Evolutionary conservation across 2,888 invertebrate genomes (phyloP).

Genomic region (Monopis laevigella): DNA sequence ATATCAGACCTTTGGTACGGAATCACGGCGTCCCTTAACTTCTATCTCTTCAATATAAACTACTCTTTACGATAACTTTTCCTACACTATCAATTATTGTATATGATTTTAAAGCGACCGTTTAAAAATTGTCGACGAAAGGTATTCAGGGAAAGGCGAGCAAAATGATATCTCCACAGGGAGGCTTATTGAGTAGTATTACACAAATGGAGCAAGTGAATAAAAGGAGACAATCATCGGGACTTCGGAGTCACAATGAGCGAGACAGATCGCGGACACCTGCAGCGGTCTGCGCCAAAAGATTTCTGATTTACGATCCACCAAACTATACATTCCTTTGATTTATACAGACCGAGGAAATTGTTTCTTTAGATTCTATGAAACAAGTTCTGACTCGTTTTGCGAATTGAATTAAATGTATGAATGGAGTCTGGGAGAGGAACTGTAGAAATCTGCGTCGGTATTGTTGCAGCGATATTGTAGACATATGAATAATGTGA

Average conservation of each 20-base stretch:
- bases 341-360: conserved; percentile 44
- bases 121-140: conserved; percentile 20
- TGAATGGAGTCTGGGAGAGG: conserved; percentile 8
- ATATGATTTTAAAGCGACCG: conserved; percentile 19
- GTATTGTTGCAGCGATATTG: conserved; percentile 5
- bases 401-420: conserved; percentile 18
- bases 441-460: conserved; percentile 5
- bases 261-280: conserved; percentile 35
- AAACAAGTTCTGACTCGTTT: conserved; percentile 33
- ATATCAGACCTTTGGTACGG: no score
- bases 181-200: conserved; percentile 35
- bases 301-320: conserved; percentile 41
- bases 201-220: conserved; percentile 42
- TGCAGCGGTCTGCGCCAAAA: conserved; percentile 25
- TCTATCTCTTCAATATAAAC: no score
- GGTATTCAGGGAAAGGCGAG: conserved; percentile 27
- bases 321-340: conserved; percentile 29
- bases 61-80: not conserved
- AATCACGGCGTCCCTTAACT: no score
- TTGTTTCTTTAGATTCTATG: conserved; percentile 32
- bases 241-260: conserved; percentile 32
- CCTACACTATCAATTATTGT: not conserved
- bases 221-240: conserved; percentile 27
- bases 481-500: conserved; percentile 7
- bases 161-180: conserved; percentile 24